Base-by-base conservation (phyloP, 2,113 vertebrate species). In the Gila orcuttii region DNA sequence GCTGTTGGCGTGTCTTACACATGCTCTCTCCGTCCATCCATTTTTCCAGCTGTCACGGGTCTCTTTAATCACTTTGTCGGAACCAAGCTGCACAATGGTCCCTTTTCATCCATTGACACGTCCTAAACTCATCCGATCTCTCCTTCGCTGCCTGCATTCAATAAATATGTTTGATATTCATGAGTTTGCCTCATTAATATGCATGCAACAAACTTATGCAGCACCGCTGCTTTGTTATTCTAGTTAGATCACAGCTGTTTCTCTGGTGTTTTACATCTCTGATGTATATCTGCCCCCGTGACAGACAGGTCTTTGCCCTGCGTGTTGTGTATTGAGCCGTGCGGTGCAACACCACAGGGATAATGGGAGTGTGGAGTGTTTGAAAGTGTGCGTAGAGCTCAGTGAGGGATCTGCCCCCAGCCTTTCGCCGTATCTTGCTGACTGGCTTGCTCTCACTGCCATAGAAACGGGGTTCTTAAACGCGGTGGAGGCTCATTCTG, bases 401-500 rank as follows among this genome's bases (percentile, higher is more conserved):
- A 90, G 91, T 86, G 92, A 91, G 87, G 90, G 90, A 92, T 89
- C 90, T 93, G 90, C 93, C 93, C 87, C 93, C 73, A 94, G 92
- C 94, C 90, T 90, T 92, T 92, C 85, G 90, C 88, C 89, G 91
- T 74, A 93, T 93, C 92, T 91, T 92, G 92, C 92, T 94, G 91
- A 94, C 92, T 93, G 88, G 93, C 93, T 89, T 73, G 88, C 86
- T 91, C 77, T 69, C 91, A 94, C 91, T 92, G 90, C 93, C 95
- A 95, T 95, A 94, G 94, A 95, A 94, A 95, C 94, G 86, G 89
- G 89, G 89, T 86, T 93, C 89, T 88, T 83, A 90, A 92, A 91
- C 82, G 89, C 93, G 89, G 92, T 69, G 89, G 92, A 93, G 89
- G 88, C 93, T 93, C 94, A 94, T 91, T 95, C 92, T 88, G 92